Conservation (phyloP, 2,797 vertebrate species). For the Capromys pilorides region DNA sequence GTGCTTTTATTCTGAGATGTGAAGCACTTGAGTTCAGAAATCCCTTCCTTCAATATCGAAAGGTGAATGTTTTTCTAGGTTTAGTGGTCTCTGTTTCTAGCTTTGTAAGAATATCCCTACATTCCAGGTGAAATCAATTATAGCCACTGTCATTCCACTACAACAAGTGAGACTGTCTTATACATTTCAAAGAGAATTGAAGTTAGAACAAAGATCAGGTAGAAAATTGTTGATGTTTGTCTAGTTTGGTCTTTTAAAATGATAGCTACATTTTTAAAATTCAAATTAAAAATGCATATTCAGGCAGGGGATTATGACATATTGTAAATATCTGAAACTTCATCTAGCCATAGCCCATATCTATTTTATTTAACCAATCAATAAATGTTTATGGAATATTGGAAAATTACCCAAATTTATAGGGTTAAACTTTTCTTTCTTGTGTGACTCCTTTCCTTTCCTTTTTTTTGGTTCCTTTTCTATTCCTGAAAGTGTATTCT, state of each 20-base stretch:
- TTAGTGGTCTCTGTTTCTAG: slow-evolving; percentile 46
- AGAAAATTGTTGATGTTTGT: slow-evolving; percentile 8
- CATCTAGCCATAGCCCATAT: not conserved
- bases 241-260: slow-evolving; percentile 23
- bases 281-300: slow-evolving; percentile 36
- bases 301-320: not conserved
- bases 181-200: slow-evolving; percentile 44
- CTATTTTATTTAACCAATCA: slow-evolving; percentile 50
- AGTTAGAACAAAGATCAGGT: not conserved
- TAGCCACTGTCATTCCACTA: not conserved
- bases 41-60: slow-evolving; percentile 41
- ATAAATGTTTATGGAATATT: slow-evolving; percentile 55
- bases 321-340: slow-evolving; percentile 8
- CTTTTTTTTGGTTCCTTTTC: not conserved
- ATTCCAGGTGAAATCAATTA: slow-evolving; percentile 47
- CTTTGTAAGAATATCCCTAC: not conserved
- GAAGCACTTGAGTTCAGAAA: slow-evolving; percentile 46
- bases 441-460: not conserved
- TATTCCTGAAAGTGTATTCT: not conserved
- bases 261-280: slow-evolving; percentile 15
- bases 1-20: slow-evolving; percentile 35
- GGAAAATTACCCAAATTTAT: not conserved
- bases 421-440: not conserved
- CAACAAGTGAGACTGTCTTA: not conserved
- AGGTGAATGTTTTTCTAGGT: slow-evolving; percentile 27